Evolutionary conservation across 2,888 invertebrate genomes (phyloP).

Genomic region (Adineta ricciae): DNA sequence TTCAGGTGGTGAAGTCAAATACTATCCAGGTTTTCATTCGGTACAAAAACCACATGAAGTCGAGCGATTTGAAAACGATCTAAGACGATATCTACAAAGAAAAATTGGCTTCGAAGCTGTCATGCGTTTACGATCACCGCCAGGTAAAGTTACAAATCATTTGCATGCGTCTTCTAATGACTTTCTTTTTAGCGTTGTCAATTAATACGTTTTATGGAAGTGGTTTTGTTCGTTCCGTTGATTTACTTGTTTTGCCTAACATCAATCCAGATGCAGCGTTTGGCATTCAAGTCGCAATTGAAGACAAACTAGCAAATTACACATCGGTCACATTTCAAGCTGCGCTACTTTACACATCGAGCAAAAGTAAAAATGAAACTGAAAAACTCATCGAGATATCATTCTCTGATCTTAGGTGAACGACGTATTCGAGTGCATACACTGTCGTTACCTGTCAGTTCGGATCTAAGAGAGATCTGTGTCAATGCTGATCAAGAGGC

Average conservation of each 20-base stretch:
- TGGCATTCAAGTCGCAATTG: slow-evolving; percentile 91
- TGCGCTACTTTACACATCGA: slow-evolving; percentile 86
- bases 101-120: slow-evolving; percentile 98
- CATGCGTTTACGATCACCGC: slow-evolving; percentile 84
- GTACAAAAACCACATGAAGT: slow-evolving; percentile 59
- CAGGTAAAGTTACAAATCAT: slow-evolving; percentile 53
- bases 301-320: slow-evolving; percentile 59
- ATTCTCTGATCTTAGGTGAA: slow-evolving; percentile 57
- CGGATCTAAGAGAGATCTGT: slow-evolving; percentile 72
- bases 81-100: slow-evolving; percentile 78
- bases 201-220: slow-evolving; percentile 98
- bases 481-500: slow-evolving; percentile 82
- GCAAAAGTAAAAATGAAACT: slow-evolving; percentile 55
- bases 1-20: slow-evolving; percentile 82
- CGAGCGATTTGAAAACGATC: slow-evolving; percentile 64
- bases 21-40: slow-evolving; percentile 73
- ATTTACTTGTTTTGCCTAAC: slow-evolving; percentile 85
- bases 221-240: slow-evolving; percentile 94
- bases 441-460: slow-evolving; percentile 77
- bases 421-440: slow-evolving; percentile 94
- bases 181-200: slow-evolving; percentile 57
- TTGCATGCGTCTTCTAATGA: slow-evolving; percentile 20
- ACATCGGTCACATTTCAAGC: slow-evolving; percentile 85
- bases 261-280: slow-evolving; percentile 94
- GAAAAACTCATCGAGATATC: neutral